These are phyloP conservation scores for Phalacrocorax carbo DNA, from an alignment of 2,113 vertebrate species.

Conservation along the genomic window DNA sequence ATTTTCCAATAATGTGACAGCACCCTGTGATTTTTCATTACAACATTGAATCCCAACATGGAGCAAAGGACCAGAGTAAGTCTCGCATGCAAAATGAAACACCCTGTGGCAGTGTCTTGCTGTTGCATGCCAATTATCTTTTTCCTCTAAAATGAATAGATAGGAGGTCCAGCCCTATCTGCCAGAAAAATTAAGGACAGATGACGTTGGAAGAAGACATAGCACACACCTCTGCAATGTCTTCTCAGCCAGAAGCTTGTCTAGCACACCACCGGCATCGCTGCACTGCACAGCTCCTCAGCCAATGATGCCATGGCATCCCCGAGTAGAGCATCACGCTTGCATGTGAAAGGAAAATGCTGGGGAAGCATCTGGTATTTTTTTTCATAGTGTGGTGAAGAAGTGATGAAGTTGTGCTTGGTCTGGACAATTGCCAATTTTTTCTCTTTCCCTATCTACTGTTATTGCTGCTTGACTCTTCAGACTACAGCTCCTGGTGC, in stretches of 20 bases:
- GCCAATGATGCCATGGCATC: background rate
- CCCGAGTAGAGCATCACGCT: background rate
- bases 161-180: background rate
- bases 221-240: background rate
- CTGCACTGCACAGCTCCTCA: fast-evolving
- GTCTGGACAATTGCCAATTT: background rate
- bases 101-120: background rate
- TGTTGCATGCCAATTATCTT: background rate
- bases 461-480: background rate
- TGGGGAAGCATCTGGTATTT: background rate
- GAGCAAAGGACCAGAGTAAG: background rate
- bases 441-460: background rate
- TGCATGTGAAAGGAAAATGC: background rate
- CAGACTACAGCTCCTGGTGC: background rate
- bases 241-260: background rate
- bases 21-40: background rate
- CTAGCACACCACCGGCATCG: fast-evolving
- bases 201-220: background rate
- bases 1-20: background rate
- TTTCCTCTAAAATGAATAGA: background rate
- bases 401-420: background rate
- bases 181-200: background rate
- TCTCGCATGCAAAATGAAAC: background rate
- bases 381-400: background rate
- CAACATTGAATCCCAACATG: background rate